Evolutionary conservation across 1,140 invertebrate genomes (phyloP), one percentile per base, ranked within the genome.

Genomic region (Myzus persicae): DNA sequence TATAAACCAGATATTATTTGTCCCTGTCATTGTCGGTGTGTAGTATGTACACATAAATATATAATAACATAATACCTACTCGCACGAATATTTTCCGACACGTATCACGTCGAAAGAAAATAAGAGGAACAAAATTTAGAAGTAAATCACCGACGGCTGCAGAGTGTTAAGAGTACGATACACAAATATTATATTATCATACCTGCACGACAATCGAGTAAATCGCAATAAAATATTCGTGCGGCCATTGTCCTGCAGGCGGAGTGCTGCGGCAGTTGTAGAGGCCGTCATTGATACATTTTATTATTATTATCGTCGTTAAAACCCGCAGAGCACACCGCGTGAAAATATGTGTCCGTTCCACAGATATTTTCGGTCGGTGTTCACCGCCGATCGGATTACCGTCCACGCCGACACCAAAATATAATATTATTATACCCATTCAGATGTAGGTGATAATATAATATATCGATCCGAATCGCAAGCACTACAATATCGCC

Each of bases 321-420:
- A 76, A 76, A 76, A 76, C 59, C 14, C 59, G 59, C n/a, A 14
- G 59, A 4, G 59, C 14, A n/a, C 59, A 18, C 59, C 14, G 59
- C 59, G 82, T 40, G 82, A 84, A 84, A 84, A 84, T 84, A 42
- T 84, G 81, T 40, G 38, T 84, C 14, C 5, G 31, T 67, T 67
- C 59, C 36, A 18, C 31, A 76, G 31, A 76, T 18, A 18, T 20
- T n/a, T 42, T 82, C 22, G 38, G 82, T 42, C 22, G 82, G 22
- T 38, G 82, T 84, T 84, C 40, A 40, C 40, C 82, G 82, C 22
- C 82, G 82, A 84, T 84, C 82, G 82, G 82, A 84, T 84, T 84
- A 84, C 40, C 40, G 40, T 40, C 38, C 31, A 18, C n/a, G 59
- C 59, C 5, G 59, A n/a, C 59, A 76, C 59, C 59, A 76, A 76